Conservation (phyloP, 2,113 vertebrate species). For the Eulacestoma nigropectus region DNA sequence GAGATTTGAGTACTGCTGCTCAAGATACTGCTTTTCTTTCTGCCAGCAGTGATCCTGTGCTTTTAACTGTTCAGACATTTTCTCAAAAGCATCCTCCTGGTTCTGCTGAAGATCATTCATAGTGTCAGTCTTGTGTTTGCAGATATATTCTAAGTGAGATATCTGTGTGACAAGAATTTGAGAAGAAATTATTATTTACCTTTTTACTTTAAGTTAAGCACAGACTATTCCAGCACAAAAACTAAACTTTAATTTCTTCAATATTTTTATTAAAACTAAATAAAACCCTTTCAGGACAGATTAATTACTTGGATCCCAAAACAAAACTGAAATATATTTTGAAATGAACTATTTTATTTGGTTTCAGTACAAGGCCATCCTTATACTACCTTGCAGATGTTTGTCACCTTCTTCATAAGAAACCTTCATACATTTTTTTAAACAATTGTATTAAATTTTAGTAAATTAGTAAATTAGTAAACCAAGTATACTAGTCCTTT, state of each 20-base stretch:
- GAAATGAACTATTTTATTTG: background rate
- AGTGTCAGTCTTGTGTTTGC: slow-evolving; percentile 74
- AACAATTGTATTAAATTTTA: background rate
- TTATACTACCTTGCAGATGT: background rate
- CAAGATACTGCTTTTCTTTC: slow-evolving; percentile 73
- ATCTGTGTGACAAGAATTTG: slow-evolving; percentile 64
- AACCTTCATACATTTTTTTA: background rate
- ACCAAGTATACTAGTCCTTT: background rate
- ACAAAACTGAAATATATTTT: background rate
- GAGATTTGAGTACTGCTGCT: slow-evolving; percentile 71
- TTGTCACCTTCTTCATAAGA: background rate
- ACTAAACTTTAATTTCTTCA: background rate
- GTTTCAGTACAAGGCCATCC: background rate
- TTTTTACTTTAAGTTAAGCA: background rate
- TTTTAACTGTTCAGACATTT: slow-evolving; percentile 79
- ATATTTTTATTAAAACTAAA: background rate
- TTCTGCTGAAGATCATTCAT: slow-evolving; percentile 75
- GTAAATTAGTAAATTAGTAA: background rate
- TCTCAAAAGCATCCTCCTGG: slow-evolving; percentile 75
- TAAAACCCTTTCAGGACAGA: background rate
- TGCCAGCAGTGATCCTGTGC: slow-evolving; percentile 79
- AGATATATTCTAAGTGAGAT: slow-evolving; percentile 73
- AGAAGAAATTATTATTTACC: background rate
- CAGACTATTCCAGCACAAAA: background rate
- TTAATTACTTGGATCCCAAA: background rate